Percentiles rank a stretch among this genome's conserved stretches.
Evolutionary conservation across 2,797 vertebrate genomes (phyloP).

Genomic region (Phoebastria nigripes): DNA sequence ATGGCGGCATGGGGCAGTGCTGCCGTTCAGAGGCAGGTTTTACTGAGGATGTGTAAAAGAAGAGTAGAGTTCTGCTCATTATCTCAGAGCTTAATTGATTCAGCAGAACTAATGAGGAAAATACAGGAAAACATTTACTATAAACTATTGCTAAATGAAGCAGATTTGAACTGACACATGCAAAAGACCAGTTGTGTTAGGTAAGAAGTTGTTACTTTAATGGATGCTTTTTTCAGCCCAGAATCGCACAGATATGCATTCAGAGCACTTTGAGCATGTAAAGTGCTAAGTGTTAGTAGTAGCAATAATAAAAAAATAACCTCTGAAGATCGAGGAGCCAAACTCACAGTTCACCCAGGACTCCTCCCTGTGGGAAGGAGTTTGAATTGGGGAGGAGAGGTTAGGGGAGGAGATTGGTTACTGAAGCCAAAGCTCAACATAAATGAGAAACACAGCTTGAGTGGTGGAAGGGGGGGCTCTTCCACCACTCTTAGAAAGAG

Average conservation of each 20-base stretch:
- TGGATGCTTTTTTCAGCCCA: slow-evolving; percentile 46
- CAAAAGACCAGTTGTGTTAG: slow-evolving; percentile 5
- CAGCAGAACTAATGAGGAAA: slow-evolving; percentile 36
- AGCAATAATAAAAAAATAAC: slow-evolving; percentile 35
- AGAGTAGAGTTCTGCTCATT: slow-evolving; percentile 5
- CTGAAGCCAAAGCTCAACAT: slow-evolving; percentile 26
- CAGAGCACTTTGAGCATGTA: background rate
- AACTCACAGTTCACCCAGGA: background rate
- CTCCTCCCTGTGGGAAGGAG: slow-evolving; percentile 40
- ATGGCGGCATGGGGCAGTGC: rapidly evolving
- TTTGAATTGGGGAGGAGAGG: background rate
- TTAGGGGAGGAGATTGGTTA: background rate
- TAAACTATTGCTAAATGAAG: slow-evolving; percentile 32
- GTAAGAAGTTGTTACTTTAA: slow-evolving; percentile 48
- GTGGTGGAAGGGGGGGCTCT: background rate
- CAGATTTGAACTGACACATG: slow-evolving; percentile 42
- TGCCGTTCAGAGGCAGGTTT: background rate
- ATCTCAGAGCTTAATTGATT: background rate
- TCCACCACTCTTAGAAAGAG: background rate
- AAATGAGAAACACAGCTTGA: slow-evolving; percentile 67
- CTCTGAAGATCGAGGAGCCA: background rate
- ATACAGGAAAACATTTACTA: slow-evolving; percentile 25
- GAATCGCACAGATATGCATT: background rate
- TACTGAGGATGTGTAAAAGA: background rate
- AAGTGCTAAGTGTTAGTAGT: slow-evolving; percentile 37